Evolutionary conservation across 2,797 vertebrate genomes (phyloP), one percentile per base, ranked within the genome.

Genomic region (Acrossocheilus fasciatus): DNA sequence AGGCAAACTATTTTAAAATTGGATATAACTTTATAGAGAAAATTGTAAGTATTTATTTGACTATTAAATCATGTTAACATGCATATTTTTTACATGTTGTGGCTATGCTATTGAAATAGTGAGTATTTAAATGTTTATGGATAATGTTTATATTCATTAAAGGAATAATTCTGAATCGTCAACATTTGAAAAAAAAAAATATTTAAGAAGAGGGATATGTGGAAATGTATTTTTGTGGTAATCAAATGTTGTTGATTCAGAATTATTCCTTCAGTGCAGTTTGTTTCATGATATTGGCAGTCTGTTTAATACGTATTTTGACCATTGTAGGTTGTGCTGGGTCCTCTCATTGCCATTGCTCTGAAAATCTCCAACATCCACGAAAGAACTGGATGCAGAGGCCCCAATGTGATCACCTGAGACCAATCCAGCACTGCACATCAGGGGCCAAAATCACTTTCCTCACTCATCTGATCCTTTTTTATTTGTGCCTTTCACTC

Each of bases 321-420:
- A 79, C 26, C 1, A 23, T 66, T 82, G 43, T 91, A 99, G 98
- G 97, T 97, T 59, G 98, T 99, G 90, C 94, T 99, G 92, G 98
- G 98, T 84, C 98, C 98, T 88, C 97, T 99, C 69, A 99, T 99
- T 75, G 98, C 98, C 93, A 98, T 99, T 0, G 98, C 98, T 12
- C 95, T 99, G 92, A 99, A 99, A 95, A 97, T 99, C 93, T 99
- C 98, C 84, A 96, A 97, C 94, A 97, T 99, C 91, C 98, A 99
- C 0, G 98, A 99, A 94, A 95, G 98, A 92, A 99, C 97, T 0
- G 98, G 97, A 88, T 96, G 97, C 74, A 96, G 95, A 50, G 98
- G 98, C 77, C 98, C 98, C 14, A 99, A 96, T 0, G 95, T 99
- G 91, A 99, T 99, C 95, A 99, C 98, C 95, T 99, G 96, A 99